These are phyloP conservation scores for Campoletis raptor DNA, from an alignment of 2,888 invertebrate genomes.

Conservation along the genomic window DNA sequence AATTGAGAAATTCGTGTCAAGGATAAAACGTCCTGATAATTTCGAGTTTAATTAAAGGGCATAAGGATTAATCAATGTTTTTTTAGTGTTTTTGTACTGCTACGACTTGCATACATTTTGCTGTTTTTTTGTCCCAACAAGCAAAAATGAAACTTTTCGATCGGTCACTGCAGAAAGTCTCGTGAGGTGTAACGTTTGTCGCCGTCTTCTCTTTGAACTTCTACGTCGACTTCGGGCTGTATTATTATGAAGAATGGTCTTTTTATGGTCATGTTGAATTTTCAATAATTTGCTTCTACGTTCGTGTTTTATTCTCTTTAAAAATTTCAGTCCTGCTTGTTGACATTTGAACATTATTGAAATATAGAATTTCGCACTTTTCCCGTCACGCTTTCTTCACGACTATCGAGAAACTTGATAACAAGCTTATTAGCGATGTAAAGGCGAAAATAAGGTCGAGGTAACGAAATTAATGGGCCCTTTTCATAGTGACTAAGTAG, in stretches of 20 bases:
- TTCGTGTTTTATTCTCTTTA: neutral
- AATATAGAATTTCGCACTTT: neutral
- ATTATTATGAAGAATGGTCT: no score
- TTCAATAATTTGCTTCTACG: neutral
- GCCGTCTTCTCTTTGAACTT: slow-evolving; percentile 11
- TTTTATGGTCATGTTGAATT: neutral
- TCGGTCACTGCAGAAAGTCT: slow-evolving; percentile 39
- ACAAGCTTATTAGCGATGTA: neutral
- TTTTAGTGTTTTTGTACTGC: neutral
- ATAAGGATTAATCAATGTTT: neutral
- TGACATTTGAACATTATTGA: neutral
- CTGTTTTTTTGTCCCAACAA: neutral
- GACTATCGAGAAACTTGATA: neutral
- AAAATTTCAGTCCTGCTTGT: neutral
- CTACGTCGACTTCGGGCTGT: neutral
- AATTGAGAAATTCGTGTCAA: neutral
- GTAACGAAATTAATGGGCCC: neutral
- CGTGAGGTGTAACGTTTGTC: slow-evolving; percentile 58
- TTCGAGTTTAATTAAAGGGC: neutral
- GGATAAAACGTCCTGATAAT: neutral
- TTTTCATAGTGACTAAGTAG: slow-evolving; percentile 24
- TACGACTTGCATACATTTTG: neutral
- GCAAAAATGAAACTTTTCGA: slow-evolving; percentile 37
- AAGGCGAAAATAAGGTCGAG: neutral
- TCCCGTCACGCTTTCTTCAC: no score